Evolutionary conservation across 2,113 vertebrate genomes (phyloP), one percentile per base, ranked within the genome.

Genomic region (Bufo bufo): DNA sequence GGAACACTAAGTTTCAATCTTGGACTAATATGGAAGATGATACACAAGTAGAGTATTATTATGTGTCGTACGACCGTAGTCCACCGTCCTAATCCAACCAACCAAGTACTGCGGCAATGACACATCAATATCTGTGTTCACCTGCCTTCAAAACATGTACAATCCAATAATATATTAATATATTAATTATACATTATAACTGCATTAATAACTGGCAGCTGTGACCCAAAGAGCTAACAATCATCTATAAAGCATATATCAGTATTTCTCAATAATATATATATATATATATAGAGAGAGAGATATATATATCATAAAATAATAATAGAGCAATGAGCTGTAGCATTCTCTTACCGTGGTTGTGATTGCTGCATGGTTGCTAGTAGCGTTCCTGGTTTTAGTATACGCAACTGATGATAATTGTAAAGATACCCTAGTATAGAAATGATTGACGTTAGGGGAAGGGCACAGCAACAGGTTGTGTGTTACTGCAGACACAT

Each of bases 311-410:
- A 33, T 33, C 33, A 33, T 33, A 33, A 33, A 33, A n/a, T n/a
- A 77, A 77, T 52, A n/a, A n/a, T 52, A 20, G 17, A 20, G 3
- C 3, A 80, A 13, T 56, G 20, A 54, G 47, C 50, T 3, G 74
- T 56, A 75, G 52, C 14, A 43, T 17, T 66, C 19, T 77, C 87
- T 58, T 89, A 89, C 87, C 82, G n/a, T 77, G 87, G 82, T 75
- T 89, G 87, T 45, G 87, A 84, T 23, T 89, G 87, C n/a, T 84
- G 87, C 87, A 84, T 89, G 71, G 47, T 63, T 66, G n/a, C 61
- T 8, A 81, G 0, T 61, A 33, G 23, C n/a, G 69, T 19, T 14
- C 20, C n/a, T 19, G 13, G 4, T 77, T 58, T 54, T 83, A 45
- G 66, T 45, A 33, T 4, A 52, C 4, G 47, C 10, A 63, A 69